Evolutionary conservation across 1,140 invertebrate genomes (phyloP).

Genomic region (Drosophila bipectinata): DNA sequence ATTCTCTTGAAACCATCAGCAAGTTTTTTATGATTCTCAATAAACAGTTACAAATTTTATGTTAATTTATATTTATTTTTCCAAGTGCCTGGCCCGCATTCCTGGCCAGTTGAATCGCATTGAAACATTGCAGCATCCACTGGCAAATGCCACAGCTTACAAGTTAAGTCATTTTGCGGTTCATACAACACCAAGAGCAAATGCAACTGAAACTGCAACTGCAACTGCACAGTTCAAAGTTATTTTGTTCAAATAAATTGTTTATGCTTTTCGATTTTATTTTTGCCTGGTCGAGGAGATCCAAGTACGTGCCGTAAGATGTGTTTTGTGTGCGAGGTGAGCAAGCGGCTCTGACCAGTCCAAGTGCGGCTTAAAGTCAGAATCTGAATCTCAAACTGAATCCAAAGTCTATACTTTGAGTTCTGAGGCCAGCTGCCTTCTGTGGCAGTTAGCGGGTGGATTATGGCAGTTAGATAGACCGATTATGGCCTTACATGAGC

Average conservation of each 20-base stretch:
- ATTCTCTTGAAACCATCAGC: too few relatives aligned
- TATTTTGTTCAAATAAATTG: conserved; percentile 75
- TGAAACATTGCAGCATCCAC: conserved; percentile 58
- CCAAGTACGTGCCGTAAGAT: conserved; percentile 22
- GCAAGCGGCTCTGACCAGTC: conserved; percentile 36
- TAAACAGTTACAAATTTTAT: neutral
- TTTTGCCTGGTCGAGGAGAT: conserved; percentile 38
- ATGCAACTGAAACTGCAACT: conserved; percentile 25
- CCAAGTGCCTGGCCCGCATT: conserved; percentile 28
- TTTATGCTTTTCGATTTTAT: conserved; percentile 77
- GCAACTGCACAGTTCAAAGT: conserved; percentile 56
- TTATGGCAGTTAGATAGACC: conserved; percentile 38
- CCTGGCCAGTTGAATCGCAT: conserved; percentile 68
- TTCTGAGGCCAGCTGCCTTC: conserved; percentile 55
- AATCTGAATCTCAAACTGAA: conserved; percentile 4
- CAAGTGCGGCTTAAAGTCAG: conserved; percentile 10
- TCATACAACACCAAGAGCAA: conserved; percentile 14
- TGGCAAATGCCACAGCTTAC: conserved; percentile 66
- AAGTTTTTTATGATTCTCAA: too few relatives aligned
- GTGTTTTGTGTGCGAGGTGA: conserved; percentile 60
- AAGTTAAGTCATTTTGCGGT: conserved; percentile 77
- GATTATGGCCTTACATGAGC: conserved; percentile 67
- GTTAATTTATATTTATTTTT: conserved; percentile 28
- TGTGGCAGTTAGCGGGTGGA: conserved; percentile 63
- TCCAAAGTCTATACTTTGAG: conserved; percentile 15